Conservation (phyloP, 2,797 vertebrate genomes). For the Ctenopoma kingsleyae region DNA sequence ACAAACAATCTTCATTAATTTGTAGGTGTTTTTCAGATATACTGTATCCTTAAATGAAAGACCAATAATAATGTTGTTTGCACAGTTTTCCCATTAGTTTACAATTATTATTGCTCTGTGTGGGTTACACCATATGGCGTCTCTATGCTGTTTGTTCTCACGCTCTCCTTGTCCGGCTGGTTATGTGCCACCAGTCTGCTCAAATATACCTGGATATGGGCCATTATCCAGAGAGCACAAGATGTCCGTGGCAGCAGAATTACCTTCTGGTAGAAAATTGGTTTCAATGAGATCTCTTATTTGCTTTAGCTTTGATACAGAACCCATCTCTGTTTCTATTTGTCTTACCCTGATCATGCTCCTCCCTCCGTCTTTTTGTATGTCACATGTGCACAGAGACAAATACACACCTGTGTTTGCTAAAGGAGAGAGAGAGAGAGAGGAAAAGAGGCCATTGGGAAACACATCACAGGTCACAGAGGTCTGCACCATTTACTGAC, state of each 20-base stretch:
- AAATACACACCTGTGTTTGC: slow-evolving; percentile 82
- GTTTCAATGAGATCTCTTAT: slow-evolving; percentile 56
- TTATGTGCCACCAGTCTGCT: slow-evolving; percentile 63
- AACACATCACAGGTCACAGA: slow-evolving; percentile 17
- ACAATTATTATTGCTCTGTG: slow-evolving; percentile 43
- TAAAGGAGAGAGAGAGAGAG: slow-evolving; percentile 57
- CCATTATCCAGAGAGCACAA: slow-evolving; percentile 68
- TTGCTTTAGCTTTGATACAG: slow-evolving; percentile 51
- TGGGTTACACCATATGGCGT: slow-evolving; percentile 62
- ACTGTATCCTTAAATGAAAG: not conserved
- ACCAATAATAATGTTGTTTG: slow-evolving; percentile 12
- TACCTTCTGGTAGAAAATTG: slow-evolving; percentile 59
- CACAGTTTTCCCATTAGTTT: slow-evolving; percentile 29
- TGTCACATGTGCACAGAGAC: slow-evolving; percentile 40
- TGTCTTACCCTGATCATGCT: slow-evolving; percentile 32
- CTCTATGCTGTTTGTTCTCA: slow-evolving; percentile 56
- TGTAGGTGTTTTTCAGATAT: not conserved
- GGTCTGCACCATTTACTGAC: slow-evolving; percentile 55
- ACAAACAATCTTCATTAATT: not conserved
- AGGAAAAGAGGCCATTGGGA: slow-evolving; percentile 42
- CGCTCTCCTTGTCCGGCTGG: slow-evolving; percentile 63
- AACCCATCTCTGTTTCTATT: slow-evolving; percentile 25
- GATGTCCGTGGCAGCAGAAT: slow-evolving; percentile 57
- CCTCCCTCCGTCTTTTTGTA: slow-evolving; percentile 38
- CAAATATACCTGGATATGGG: slow-evolving; percentile 63